Evolutionary conservation across 2,888 invertebrate genomes (phyloP), one percentile per base, ranked within the genome.

Genomic region (Lacanobia wlatinum): DNA sequence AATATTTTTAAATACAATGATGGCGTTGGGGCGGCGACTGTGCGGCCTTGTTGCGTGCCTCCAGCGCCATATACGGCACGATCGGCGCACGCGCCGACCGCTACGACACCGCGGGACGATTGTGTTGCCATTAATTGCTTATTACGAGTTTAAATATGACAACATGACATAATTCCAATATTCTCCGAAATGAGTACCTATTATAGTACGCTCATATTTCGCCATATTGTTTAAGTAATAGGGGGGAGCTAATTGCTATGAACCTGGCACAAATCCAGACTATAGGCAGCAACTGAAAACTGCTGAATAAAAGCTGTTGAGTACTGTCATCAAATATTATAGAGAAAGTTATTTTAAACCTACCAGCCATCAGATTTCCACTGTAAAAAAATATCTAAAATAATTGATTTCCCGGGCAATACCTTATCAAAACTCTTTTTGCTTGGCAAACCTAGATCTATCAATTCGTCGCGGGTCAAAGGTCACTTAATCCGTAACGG

Each of bases 31-130:
- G 75, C 80, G 76, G 81, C 74, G 70, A 86, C 88, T 90, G 90
- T 88, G 87, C 88, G 93, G 89, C 95, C 94, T 95, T 94, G 94
- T 89, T 87, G 84, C 84, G 77, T 81, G 84, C 87, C 73, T 65
- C 94, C 94, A 78, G 65, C 65, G 28, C 78, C 82, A 89, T 94
- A 93, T 94, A 94, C 87, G 88, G 89, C 84, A 81, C 80, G 79
- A 82, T 77, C 82, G 73, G 84, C 83, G 84, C 84, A 83, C 79
- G 84, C 87, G 85, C 78, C 79, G 72, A 80, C 75, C 82, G 76
- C 78, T 59, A 73, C 74, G 70, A 80, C 68, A 62, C 72, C 75
- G 80, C 70, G 73, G 62, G 56, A 56, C 63, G 55, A 62, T 80
- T 72, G 74, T 72, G 55, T 61, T 62, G 72, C 67, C 63, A 72